These are phyloP conservation scores for Bombus confusus DNA, from an alignment of 1,140 invertebrate species.

Conservation along the genomic window DNA sequence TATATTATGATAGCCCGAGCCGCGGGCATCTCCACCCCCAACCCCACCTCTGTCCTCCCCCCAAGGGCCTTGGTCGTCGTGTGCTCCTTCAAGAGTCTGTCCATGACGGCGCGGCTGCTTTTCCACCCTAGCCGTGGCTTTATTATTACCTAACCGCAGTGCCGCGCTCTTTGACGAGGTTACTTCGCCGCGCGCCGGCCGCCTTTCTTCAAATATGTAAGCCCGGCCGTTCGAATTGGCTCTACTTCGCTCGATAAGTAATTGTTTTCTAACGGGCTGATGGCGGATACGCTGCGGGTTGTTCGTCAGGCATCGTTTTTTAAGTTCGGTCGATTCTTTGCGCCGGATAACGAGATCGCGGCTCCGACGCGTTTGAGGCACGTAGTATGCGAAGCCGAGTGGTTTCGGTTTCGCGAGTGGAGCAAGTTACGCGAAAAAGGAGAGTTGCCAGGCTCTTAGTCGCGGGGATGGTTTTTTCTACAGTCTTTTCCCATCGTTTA, in stretches of 20 bases:
- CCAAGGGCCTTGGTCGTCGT: background rate
- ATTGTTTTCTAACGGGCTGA: slow-evolving; percentile 30
- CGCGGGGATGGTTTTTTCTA: background rate
- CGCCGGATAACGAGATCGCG: slow-evolving; percentile 5
- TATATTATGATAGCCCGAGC: slow-evolving; percentile 82
- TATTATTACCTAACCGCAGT: slow-evolving; percentile 73
- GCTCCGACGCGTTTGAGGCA: background rate
- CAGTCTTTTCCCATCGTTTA: background rate
- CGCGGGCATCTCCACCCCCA: slow-evolving; percentile 63
- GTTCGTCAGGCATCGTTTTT: background rate
- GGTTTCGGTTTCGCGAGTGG: background rate
- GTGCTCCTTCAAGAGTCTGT: slow-evolving; percentile 19
- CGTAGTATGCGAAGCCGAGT: background rate
- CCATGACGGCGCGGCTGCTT: slow-evolving; percentile 31
- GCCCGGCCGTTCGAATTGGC: slow-evolving; percentile 26
- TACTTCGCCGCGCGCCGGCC: slow-evolving; percentile 42
- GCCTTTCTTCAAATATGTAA: slow-evolving; percentile 44
- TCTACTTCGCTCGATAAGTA: slow-evolving; percentile 51
- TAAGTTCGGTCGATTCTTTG: background rate
- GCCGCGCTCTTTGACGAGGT: slow-evolving; percentile 64
- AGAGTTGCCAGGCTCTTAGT: background rate
- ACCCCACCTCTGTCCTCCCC: background rate
- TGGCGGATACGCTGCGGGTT: background rate
- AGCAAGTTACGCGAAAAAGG: background rate
- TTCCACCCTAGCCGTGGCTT: slow-evolving; percentile 43